Base-by-base conservation (phyloP, 1,140 invertebrate species). In the Pectinophora gossypiella region DNA sequence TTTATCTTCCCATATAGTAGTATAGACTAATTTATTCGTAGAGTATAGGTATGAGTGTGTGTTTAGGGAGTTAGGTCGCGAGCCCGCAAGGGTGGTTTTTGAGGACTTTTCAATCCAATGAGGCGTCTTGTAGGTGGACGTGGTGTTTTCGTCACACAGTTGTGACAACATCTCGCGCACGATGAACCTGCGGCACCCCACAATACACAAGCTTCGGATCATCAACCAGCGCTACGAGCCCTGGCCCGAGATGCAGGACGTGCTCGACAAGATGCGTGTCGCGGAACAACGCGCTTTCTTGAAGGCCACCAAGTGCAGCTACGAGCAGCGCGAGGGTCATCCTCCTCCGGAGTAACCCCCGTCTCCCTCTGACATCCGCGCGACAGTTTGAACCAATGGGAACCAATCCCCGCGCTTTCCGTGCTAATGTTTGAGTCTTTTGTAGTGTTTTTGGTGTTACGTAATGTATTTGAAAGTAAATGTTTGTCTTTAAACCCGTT, bases 231-330 rank as follows among this genome's bases (percentile, higher is more conserved):
- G 67, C 6, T 81, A 84, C 49, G 67, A 74, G 16, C 78, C 83
- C 10, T 86, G 83, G 83, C 76, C 70, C 0, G 80, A 86, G 59
- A 79, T 86, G 83, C 76, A 81, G 52, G 72, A 72, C 19, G 61
- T 67, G 0, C 61, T 81, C 0, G 82, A 85, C 45, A 84, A 82
- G 58, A 82, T 86, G 78, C 54, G 16, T 21, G 50, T 27, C 19
- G 82, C 79, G 3, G 71, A 81, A 61, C 75, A 71, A 48, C 54
- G 75, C 4, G 74, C 70, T 12, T 16, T 68, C 1, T 9, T 20
- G 19, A 19, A 13, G 19, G 42, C 42, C 1, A 3, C 1, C 1
- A 21, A n/a, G 19, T 44, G 42, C 19, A 40, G 36, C 36, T 38
- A 38, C 16, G 1, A 7, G n/a, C 16, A 1, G 13, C 2, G 15